These are phyloP conservation scores for Leptoteleia sp. DNA, from an alignment of 1,140 invertebrate genomes.

Conservation along the genomic window DNA sequence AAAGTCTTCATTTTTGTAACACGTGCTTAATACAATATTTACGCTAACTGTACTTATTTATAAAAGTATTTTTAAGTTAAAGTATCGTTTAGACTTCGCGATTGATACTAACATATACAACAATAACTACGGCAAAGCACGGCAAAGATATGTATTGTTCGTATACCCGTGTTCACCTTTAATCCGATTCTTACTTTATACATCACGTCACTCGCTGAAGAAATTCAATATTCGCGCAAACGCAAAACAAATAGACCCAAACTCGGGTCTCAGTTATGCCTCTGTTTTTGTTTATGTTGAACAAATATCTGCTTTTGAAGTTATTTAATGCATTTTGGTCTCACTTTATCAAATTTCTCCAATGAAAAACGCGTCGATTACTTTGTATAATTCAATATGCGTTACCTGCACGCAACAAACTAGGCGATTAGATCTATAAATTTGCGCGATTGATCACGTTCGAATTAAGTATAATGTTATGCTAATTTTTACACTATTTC, in stretches of 20 bases:
- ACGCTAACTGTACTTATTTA: constrained; percentile 40
- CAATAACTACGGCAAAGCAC: constrained; percentile 63
- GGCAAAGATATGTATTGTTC: constrained; percentile 66
- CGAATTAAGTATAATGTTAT: too few relatives aligned
- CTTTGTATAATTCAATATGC: constrained; percentile 7
- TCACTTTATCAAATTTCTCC: constrained; percentile 9
- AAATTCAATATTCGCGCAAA: constrained; percentile 8
- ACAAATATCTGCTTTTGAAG: not conserved
- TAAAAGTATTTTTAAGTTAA: constrained; percentile 47
- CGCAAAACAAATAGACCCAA: too few relatives aligned
- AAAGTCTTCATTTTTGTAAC: constrained; percentile 12
- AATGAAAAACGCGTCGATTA: constrained; percentile 1
- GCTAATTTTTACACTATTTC: too few relatives aligned
- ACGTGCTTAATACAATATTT: constrained; percentile 24
- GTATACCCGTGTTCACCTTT: constrained; percentile 56
- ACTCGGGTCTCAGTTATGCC: too few relatives aligned
- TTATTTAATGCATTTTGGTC: not conserved
- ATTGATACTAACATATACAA: constrained; percentile 53
- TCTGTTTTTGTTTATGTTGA: too few relatives aligned
- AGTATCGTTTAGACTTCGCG: constrained; percentile 38
- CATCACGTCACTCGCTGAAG: constrained; percentile 14
- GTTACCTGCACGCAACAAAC: constrained; percentile 26
- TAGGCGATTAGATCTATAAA: not conserved
- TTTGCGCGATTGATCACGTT: constrained; percentile 20
- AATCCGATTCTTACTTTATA: constrained; percentile 42